phyloP scores from a whole-genome alignment of 2,797 vertebrate species.

The Anniella stebbinsi region DNA sequence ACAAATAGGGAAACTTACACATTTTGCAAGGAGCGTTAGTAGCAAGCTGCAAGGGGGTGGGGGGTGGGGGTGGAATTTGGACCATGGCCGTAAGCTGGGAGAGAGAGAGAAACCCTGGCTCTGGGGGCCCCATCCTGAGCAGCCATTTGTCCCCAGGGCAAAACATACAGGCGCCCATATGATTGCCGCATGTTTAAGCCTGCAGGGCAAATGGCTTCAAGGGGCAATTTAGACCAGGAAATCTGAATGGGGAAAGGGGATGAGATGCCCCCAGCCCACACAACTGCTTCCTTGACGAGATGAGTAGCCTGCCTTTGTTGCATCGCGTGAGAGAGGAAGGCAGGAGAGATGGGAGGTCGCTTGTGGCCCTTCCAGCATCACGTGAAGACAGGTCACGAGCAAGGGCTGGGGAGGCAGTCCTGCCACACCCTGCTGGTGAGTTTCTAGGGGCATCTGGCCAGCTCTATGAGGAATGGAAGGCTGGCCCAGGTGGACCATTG shows the following conservation, averaged over 20 bases:
- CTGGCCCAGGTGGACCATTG: not conserved
- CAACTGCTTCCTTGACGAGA: not conserved
- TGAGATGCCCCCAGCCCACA: not conserved
- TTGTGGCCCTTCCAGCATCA: no score
- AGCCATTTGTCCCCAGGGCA: no score
- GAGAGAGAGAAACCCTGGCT: no score
- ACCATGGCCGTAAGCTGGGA: not conserved
- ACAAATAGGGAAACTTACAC: not conserved
- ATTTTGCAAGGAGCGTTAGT: not conserved
- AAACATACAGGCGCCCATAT: not conserved
- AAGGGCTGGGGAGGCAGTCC: no score
- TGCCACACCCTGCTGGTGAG: not conserved
- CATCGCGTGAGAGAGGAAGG: not conserved
- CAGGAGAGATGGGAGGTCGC: not conserved
- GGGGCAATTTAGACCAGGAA: not conserved
- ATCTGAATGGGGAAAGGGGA: not conserved
- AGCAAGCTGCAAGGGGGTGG: not conserved
- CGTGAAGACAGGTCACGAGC: no score
- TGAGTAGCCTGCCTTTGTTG: not conserved
- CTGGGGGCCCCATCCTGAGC: no score
- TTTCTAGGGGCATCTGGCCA: not conserved
- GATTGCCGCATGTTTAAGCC: not conserved
- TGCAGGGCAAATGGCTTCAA: not conserved
- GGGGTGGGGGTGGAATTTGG: not conserved
- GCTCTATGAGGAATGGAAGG: not conserved